Evolutionary conservation across 2,797 vertebrate genomes (phyloP), one percentile per base, ranked within the genome.

Genomic region (Danio aesculapii): DNA sequence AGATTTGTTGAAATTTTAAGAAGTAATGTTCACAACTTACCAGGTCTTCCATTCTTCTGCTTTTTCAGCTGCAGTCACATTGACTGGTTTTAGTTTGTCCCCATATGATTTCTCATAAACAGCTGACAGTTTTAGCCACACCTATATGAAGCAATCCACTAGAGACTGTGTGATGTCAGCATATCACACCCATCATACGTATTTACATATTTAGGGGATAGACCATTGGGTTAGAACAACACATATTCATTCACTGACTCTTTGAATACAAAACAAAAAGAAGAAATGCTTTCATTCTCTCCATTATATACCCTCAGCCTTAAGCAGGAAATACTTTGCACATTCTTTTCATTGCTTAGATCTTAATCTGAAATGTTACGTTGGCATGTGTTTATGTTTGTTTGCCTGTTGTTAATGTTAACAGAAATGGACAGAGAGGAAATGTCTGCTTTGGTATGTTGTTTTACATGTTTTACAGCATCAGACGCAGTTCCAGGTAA

Each of bases 71-170:
- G 14, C 43, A 21, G 19, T n/a, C 21, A 12, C 12, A 16, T 0
- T 8, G 5, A 68, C 12, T 41, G 8, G 41, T 72, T 49, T 59
- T 63, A 9, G 9, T 73, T 61, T 59, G 30, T 8, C 1, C 62
- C 12, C 41, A 21, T 7, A 14, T 21, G 10, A 75, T 46, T 58
- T 70, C 41, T 59, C n/a, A 62, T 67, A 59, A 75, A 61, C 76
- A 63, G 30, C 58, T 81, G 77, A 79, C 57, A 5, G n/a, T 17
- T n/a, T 12, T 30, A 82, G 14, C 85, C 85, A 61, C 83, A 43
- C 85, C 83, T 59, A 14, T 73, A 7, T 62, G 19, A 43, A 11
- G 41, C 12, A 14, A 52, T 6, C 16, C 10, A 10, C 8, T 6
- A 81, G 75, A 14, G 5, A 14, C 5, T 14, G 13, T 43, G 12